Evolutionary conservation across 2,113 vertebrate species (phyloP).

Genomic region (Pachycephala philippinensis): DNA sequence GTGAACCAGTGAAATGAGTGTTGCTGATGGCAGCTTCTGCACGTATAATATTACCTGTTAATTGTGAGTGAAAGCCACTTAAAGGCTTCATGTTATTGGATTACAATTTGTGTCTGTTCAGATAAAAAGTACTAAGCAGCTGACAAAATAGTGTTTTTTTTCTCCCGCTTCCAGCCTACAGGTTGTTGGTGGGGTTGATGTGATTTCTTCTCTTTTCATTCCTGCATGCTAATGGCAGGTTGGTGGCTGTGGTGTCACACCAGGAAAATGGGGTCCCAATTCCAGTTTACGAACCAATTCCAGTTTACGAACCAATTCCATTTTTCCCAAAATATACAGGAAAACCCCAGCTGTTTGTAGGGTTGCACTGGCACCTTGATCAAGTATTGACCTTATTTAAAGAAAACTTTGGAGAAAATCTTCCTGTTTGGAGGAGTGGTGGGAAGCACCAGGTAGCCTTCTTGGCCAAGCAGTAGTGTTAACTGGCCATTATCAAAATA

Average conservation of each 20-base stretch:
- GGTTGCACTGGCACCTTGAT: neutral
- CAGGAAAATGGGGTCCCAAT: neutral
- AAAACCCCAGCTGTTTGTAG: neutral
- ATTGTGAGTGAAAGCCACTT: constrained; percentile 29
- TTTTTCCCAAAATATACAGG: neutral
- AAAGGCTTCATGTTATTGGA: neutral
- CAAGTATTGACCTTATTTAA: neutral
- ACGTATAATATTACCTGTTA: neutral
- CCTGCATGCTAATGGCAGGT: fast-evolving
- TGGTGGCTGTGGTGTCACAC: neutral
- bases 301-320: fast-evolving
- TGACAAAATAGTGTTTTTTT: neutral
- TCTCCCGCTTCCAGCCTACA: neutral
- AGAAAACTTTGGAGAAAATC: neutral
- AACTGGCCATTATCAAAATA: neutral
- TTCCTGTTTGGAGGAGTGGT: neutral
- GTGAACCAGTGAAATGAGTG: neutral
- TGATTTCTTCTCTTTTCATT: neutral
- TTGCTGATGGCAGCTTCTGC: neutral
- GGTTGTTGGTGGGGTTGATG: neutral
- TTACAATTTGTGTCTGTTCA: neutral
- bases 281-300: neutral
- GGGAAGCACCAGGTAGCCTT: neutral
- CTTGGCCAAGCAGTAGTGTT: neutral
- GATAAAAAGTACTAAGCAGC: neutral